Evolutionary conservation across 2,888 invertebrate species (phyloP).

Genomic region (Stenolophus ochropezus): DNA sequence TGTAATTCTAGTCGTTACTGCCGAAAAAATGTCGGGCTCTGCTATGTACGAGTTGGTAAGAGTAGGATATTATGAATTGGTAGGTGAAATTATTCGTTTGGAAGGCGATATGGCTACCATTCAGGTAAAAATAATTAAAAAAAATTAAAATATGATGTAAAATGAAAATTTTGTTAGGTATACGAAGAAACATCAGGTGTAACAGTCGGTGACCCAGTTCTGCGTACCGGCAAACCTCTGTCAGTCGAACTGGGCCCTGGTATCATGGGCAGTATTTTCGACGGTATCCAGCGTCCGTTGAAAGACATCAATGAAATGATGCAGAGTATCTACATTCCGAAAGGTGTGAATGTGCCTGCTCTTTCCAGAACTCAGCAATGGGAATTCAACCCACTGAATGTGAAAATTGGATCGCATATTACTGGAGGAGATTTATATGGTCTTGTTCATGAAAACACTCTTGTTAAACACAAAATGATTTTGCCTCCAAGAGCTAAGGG

Average conservation of each 20-base stretch:
- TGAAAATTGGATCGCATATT: constrained; percentile 96
- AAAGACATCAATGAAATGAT: constrained; percentile 97
- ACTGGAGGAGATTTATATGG: constrained; percentile 99
- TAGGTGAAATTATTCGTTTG: constrained; percentile 99
- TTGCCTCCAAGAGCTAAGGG: constrained; percentile 96
- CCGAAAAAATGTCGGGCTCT: constrained; percentile 98
- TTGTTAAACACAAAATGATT: constrained; percentile 98
- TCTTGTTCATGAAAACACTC: constrained; percentile 96
- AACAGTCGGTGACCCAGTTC: constrained; percentile 98
- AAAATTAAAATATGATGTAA: neutral
- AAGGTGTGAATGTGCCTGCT: constrained; percentile 95
- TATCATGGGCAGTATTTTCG: constrained; percentile 99
- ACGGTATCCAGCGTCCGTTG: constrained; percentile 99
- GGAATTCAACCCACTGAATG: constrained; percentile 93
- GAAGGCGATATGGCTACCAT: constrained; percentile 99
- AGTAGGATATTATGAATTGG: constrained; percentile 97
- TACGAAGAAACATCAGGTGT: constrained; percentile 98
- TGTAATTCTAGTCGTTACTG: constrained; percentile 90
- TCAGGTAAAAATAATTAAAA: constrained; percentile 80
- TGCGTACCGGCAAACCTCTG: constrained; percentile 98
- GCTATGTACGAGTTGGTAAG: constrained; percentile 99
- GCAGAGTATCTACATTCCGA: constrained; percentile 98
- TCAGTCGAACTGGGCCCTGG: constrained; percentile 99
- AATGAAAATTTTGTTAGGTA: constrained; percentile 76
- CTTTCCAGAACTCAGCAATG: constrained; percentile 87